Conservation (phyloP, 2,888 invertebrate species). For the Cheilosia scutellata region DNA sequence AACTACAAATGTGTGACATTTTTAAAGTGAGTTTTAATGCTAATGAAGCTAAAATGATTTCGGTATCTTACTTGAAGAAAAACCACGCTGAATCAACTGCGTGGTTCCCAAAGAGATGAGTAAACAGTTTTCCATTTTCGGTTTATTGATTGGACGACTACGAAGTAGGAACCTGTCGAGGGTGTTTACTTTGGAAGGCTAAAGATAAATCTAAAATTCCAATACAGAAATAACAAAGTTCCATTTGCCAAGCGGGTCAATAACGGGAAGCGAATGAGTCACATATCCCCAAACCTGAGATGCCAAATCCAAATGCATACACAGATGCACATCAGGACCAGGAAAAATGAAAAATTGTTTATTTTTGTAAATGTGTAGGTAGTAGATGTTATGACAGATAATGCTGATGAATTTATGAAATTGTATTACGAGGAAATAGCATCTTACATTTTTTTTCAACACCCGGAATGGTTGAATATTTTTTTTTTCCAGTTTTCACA, state of each 20-base stretch:
- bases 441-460: too few species aligned
- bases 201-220: conserved; percentile 41
- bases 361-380: conserved; percentile 1
- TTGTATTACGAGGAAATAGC: not conserved
- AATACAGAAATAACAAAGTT: conserved; percentile 25
- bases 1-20: conserved; percentile 44
- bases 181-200: conserved; percentile 3
- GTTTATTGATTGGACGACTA: conserved; percentile 31
- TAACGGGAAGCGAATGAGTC: conserved; percentile 10
- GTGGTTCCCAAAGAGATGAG: conserved; percentile 10
- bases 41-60: conserved; percentile 46
- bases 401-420: conserved; percentile 14
- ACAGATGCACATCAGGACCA: not conserved
- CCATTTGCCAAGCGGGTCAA: conserved; percentile 36
- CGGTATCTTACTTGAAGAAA: not conserved
- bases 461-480: not conserved
- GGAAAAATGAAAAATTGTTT: conserved; percentile 11
- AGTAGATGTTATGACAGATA: not conserved
- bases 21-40: conserved; percentile 36
- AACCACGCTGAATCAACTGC: not conserved
- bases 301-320: conserved; percentile 22
- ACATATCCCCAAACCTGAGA: not conserved
- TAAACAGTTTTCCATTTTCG: conserved; percentile 1
- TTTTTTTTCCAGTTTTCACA: not conserved
- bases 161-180: conserved; percentile 5